Percentiles rank a stretch among this genome's conserved stretches.
Conservation (phyloP, 2,113 vertebrate species). For the Ptilonorhynchus violaceus region DNA sequence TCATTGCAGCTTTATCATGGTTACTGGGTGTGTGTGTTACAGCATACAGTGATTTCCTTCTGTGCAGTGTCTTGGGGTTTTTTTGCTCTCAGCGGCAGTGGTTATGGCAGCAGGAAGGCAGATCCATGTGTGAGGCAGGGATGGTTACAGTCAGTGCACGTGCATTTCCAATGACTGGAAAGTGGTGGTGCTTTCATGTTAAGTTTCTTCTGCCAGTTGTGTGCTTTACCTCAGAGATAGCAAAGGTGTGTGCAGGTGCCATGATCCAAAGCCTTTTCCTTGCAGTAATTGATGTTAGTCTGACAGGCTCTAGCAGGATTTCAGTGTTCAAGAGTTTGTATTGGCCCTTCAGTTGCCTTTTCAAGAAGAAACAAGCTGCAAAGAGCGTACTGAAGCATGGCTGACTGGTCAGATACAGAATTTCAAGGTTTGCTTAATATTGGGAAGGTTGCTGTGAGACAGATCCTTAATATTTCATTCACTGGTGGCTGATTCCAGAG, state of each 20-base stretch:
- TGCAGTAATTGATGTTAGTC: not conserved
- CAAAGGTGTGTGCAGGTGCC: not conserved
- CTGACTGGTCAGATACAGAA: not conserved
- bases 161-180: not conserved
- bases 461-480: not conserved
- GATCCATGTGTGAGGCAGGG: rapidly evolving
- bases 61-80: rapidly evolving
- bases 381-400: not conserved
- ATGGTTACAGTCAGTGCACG: rapidly evolving
- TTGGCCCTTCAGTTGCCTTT: not conserved
- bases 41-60: not conserved
- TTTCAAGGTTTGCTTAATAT: not conserved
- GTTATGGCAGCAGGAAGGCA: not conserved
- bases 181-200: not conserved
- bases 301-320: not conserved
- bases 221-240: not conserved
- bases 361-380: not conserved
- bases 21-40: not conserved
- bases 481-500: not conserved
- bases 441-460: not conserved
- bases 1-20: not conserved
- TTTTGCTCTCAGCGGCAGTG: not conserved
- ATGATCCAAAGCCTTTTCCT: not conserved
- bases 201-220: not conserved
- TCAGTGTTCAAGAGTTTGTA: not conserved